phyloP scores from a whole-genome alignment of 2,113 vertebrate species.

The Gracilinanus agilis region DNA sequence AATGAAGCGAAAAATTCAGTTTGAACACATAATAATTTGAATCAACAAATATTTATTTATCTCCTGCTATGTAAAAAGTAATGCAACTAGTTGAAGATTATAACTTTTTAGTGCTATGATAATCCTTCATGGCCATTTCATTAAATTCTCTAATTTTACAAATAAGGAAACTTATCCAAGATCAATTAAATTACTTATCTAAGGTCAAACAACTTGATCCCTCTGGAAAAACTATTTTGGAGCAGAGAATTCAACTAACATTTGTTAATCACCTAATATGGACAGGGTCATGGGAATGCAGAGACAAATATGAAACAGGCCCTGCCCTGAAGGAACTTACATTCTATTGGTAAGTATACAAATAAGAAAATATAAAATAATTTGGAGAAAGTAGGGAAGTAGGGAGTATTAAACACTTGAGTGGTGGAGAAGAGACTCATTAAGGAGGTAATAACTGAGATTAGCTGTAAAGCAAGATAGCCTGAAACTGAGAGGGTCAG shows the following conservation, averaged over 20 bases:
- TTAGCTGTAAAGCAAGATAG: not conserved
- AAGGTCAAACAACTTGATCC: not conserved
- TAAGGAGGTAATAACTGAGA: not conserved
- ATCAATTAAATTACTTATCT: not conserved
- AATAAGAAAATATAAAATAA: not conserved
- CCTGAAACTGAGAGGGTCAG: not conserved
- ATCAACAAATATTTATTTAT: not conserved
- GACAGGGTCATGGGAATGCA: not conserved
- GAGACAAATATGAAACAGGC: not conserved
- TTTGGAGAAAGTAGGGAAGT: not conserved
- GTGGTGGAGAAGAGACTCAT: not conserved
- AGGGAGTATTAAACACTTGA: not conserved
- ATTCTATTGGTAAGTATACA: not conserved
- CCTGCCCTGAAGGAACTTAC: not conserved
- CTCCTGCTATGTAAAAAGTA: not conserved
- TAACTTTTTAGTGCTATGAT: not conserved
- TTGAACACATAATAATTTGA: not conserved
- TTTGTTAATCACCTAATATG: not conserved
- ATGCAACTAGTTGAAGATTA: not conserved
- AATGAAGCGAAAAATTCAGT: constrained; percentile 29
- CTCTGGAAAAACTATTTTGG: not conserved
- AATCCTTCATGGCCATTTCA: not conserved
- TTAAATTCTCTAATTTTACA: not conserved
- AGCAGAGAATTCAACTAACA: not conserved
- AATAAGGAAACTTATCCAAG: not conserved